These are phyloP conservation scores for Trematomus bernacchii DNA, from an alignment of 2,797 vertebrate species.

Conservation along the genomic window DNA sequence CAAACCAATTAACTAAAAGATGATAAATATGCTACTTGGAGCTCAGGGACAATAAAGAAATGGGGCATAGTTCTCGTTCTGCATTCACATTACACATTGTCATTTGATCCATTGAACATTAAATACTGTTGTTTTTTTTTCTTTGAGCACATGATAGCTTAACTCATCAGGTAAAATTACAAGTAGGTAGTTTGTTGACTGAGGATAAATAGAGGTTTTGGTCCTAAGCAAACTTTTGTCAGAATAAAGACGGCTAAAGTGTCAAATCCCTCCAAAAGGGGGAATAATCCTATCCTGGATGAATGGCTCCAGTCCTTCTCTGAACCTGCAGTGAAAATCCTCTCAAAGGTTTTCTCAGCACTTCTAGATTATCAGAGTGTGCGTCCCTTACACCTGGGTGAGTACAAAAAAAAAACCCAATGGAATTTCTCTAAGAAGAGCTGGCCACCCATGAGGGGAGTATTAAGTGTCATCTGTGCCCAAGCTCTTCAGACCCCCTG, in stretches of 20 bases:
- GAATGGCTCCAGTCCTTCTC: slow-evolving; percentile 38
- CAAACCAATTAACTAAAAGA: neutral
- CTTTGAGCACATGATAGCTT: slow-evolving; percentile 17
- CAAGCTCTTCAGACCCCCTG: slow-evolving; percentile 31
- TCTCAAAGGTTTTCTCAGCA: slow-evolving; percentile 47
- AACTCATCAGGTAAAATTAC: slow-evolving; percentile 16
- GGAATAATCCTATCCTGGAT: slow-evolving; percentile 64
- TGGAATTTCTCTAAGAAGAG: slow-evolving; percentile 48
- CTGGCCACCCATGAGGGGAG: slow-evolving; percentile 68
- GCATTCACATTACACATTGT: neutral
- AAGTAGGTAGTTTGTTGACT: slow-evolving; percentile 42
- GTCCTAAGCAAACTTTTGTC: slow-evolving; percentile 50
- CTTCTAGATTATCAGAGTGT: slow-evolving; percentile 60
- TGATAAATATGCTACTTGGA: neutral
- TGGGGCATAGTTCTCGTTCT: neutral
- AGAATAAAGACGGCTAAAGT: slow-evolving; percentile 50
- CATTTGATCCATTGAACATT: slow-evolving; percentile 22
- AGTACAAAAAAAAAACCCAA: slow-evolving; percentile 27
- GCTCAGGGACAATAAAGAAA: slow-evolving; percentile 2
- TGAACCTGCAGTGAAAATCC: slow-evolving; percentile 59
- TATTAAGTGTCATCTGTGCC: slow-evolving; percentile 53
- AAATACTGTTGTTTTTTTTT: slow-evolving; percentile 13
- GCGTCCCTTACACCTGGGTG: slow-evolving; percentile 50
- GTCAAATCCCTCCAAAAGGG: slow-evolving; percentile 63
- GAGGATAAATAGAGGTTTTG: slow-evolving; percentile 43